phyloP scores from a whole-genome alignment of 2,797 vertebrate genomes.

The Gobionotothen gibberifrons region DNA sequence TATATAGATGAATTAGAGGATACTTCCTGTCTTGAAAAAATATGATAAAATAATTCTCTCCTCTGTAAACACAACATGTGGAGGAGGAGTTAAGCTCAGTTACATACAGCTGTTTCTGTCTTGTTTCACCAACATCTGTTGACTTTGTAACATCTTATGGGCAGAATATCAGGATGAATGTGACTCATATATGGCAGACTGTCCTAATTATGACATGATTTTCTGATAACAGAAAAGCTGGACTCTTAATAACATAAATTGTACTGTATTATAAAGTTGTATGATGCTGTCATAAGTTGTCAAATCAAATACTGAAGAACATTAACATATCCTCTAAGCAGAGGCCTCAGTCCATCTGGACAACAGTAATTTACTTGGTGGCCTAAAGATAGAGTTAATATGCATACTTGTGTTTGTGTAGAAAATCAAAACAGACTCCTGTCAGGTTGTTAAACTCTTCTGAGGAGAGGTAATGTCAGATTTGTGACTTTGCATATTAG shows the following conservation, averaged over 20 bases:
- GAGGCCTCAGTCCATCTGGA: background rate
- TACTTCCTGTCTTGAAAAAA: background rate
- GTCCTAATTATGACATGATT: background rate
- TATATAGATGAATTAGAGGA: background rate
- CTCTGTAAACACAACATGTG: slow-evolving; percentile 19
- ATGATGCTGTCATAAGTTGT: background rate
- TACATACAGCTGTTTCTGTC: background rate
- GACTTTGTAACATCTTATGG: background rate
- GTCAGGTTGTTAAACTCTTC: background rate
- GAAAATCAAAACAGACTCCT: slow-evolving; percentile 4
- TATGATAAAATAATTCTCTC: too few species aligned
- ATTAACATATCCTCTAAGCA: background rate
- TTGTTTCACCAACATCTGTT: background rate
- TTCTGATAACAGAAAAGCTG: background rate
- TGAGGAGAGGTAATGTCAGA: background rate
- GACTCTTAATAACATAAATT: background rate
- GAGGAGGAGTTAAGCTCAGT: slow-evolving; percentile 16
- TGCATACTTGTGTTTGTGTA: slow-evolving; percentile 19
- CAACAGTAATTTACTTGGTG: background rate
- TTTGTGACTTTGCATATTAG: background rate
- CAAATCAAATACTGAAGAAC: background rate
- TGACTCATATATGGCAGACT: background rate
- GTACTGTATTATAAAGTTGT: background rate
- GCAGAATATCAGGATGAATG: background rate
- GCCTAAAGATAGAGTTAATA: background rate